Percentiles rank a stretch among this genome's conserved stretches.
Evolutionary conservation across 2,797 vertebrate genomes (phyloP).

Genomic region (Neostethus bicornis): DNA sequence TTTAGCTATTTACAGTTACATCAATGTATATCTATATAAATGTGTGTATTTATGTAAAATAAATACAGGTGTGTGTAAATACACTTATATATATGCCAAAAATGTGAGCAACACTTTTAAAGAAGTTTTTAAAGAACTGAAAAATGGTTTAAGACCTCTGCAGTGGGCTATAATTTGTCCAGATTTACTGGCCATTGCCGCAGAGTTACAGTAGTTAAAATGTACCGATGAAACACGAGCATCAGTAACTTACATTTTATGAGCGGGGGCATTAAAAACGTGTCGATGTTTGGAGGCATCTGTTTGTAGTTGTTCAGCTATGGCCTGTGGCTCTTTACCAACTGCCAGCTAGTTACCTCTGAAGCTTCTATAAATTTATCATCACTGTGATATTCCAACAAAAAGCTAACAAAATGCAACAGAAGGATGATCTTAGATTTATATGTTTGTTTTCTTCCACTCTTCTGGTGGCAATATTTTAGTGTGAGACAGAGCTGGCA

Average conservation of each 20-base stretch:
- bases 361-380: constrained; percentile 25
- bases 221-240: too few species aligned
- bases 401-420: constrained; percentile 8
- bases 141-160: too few species aligned
- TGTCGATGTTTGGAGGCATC: too few species aligned
- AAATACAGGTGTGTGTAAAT: too few species aligned
- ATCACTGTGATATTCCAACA: constrained; percentile 9
- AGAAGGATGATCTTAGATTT: constrained; percentile 16
- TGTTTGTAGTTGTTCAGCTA: not conserved
- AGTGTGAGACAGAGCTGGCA: constrained; percentile 2
- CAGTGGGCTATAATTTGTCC: too few species aligned
- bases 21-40: too few species aligned
- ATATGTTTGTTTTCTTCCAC: constrained; percentile 24
- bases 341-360: not conserved
- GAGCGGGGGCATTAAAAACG: not conserved
- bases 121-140: too few species aligned
- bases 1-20: too few species aligned
- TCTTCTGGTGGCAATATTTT: constrained; percentile 15
- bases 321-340: not conserved
- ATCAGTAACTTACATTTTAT: not conserved
- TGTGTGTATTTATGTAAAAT: too few species aligned
- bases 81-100: too few species aligned
- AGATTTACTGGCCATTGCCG: not conserved
- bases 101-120: too few species aligned
- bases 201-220: not conserved